These are phyloP conservation scores for Amiota minor DNA, from an alignment of 2,888 invertebrate genomes.

Conservation along the genomic window DNA sequence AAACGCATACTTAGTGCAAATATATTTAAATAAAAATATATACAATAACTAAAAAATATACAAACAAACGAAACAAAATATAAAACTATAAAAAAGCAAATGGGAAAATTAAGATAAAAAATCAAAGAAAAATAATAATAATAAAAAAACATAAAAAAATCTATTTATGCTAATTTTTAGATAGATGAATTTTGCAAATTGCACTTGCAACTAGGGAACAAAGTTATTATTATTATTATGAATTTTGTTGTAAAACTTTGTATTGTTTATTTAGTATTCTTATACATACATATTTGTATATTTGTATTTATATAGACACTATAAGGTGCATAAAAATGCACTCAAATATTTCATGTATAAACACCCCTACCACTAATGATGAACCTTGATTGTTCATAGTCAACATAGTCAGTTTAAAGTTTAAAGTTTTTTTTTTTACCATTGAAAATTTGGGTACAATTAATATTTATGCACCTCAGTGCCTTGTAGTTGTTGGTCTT, in stretches of 20 bases:
- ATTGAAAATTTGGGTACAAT: no score
- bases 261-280: background rate
- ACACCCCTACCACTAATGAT: no score
- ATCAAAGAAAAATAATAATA: conserved; percentile 1
- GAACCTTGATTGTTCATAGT: no score
- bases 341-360: no score
- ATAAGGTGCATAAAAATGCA: no score
- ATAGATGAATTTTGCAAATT: background rate
- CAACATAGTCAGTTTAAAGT: no score
- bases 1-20: background rate
- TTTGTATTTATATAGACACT: no score
- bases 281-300: no score
- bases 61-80: conserved; percentile 4
- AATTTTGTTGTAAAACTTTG: background rate
- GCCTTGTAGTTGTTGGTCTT: no score
- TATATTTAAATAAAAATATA: background rate
- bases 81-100: background rate
- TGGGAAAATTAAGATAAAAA: background rate
- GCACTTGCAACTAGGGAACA: no score
- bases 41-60: conserved; percentile 5
- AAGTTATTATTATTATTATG: background rate
- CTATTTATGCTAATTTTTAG: background rate
- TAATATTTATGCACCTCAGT: no score
- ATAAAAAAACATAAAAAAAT: background rate
- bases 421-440: no score